phyloP scores from a whole-genome alignment of 2,888 invertebrate genomes.

The Heteromyza rotundicornis region DNA sequence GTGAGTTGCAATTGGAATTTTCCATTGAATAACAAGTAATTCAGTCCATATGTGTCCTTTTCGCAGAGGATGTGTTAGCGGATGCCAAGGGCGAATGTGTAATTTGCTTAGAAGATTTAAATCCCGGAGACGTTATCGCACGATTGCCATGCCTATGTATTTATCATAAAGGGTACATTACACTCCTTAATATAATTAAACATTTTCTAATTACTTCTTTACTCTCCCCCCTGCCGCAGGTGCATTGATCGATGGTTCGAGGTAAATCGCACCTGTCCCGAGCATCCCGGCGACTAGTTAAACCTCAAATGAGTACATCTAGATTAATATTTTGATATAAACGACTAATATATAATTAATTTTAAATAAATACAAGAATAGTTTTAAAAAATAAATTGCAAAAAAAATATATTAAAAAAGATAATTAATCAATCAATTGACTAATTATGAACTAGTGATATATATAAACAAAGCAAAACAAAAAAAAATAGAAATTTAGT shows the following conservation, averaged over 20 bases:
- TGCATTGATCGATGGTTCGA: conserved; percentile 99
- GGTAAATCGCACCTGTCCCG: conserved; percentile 98
- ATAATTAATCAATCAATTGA: neutral
- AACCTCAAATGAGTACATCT: conserved; percentile 47
- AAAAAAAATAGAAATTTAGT: neutral
- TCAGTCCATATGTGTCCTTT: no score
- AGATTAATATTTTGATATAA: conserved; percentile 3
- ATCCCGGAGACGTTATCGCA: conserved; percentile 95
- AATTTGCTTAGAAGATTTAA: conserved; percentile 97
- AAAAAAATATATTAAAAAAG: neutral
- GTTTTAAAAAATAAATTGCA: neutral
- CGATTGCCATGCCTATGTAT: conserved; percentile 99
- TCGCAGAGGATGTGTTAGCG: conserved; percentile 94
- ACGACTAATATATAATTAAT: neutral
- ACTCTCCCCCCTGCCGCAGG: conserved; percentile 67
- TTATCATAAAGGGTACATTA: conserved; percentile 94
- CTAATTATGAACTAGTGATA: conserved; percentile 1
- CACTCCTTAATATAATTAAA: conserved; percentile 36
- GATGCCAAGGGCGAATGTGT: conserved; percentile 99
- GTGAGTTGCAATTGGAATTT: conserved; percentile 67
- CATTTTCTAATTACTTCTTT: neutral
- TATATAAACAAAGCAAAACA: neutral
- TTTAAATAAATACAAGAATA: conserved; percentile 2
- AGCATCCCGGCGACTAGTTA: conserved; percentile 93
- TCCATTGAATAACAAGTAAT: no score